Conservation (phyloP, 2,113 vertebrate genomes). For the Corvus moneduloides region DNA sequence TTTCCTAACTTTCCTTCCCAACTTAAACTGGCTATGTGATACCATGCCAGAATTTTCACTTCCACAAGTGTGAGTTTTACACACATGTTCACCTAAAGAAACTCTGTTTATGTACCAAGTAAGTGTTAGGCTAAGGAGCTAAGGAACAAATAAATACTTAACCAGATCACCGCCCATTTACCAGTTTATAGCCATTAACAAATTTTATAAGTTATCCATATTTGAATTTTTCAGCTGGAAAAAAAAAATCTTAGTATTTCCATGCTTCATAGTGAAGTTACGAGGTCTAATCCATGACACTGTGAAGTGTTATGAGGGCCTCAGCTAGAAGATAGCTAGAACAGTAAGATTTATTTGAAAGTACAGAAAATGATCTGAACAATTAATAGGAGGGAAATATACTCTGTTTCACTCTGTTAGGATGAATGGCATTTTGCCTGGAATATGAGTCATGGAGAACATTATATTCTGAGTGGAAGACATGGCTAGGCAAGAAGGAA, state of each 20-base stretch:
- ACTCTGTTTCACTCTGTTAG: not conserved
- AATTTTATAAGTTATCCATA: not conserved
- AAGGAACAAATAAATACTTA: not conserved
- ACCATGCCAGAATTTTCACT: not conserved
- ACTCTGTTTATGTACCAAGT: not conserved
- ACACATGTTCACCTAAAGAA: not conserved
- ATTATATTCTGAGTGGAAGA: not conserved
- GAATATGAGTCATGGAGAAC: constrained; percentile 22
- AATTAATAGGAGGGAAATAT: not conserved
- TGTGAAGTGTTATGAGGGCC: not conserved
- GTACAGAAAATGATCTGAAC: not conserved
- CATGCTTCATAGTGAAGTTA: not conserved
- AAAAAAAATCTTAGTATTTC: not conserved
- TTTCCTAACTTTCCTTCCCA: not conserved
- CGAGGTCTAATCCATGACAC: not conserved
- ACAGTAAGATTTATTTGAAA: not conserved
- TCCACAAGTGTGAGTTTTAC: not conserved
- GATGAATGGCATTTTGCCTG: constrained; percentile 38
- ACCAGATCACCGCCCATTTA: not conserved
- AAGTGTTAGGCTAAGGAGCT: not conserved
- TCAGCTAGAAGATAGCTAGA: not conserved
- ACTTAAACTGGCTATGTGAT: not conserved
- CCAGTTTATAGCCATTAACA: not conserved
- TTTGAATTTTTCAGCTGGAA: not conserved
- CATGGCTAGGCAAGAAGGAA: not conserved